These are phyloP conservation scores for Caenorhabditis sp. DNA, from an alignment of 2,888 invertebrate species.

Conservation along the genomic window DNA sequence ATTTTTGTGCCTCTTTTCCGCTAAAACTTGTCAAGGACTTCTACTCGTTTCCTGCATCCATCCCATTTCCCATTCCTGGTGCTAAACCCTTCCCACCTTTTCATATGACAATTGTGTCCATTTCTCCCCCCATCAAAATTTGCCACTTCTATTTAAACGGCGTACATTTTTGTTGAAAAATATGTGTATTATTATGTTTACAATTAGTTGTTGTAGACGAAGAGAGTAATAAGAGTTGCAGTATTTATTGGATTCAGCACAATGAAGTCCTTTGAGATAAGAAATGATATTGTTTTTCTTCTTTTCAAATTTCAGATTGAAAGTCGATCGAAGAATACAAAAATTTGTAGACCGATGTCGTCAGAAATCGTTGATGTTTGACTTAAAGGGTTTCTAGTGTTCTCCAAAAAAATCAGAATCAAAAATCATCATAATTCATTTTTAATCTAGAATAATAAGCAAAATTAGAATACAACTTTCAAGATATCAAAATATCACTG, in stretches of 20 bases:
- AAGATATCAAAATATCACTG: too few species aligned
- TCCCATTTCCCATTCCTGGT: slow-evolving; percentile 40
- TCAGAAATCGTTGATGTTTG: background rate
- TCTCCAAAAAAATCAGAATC: too few species aligned
- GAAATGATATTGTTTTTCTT: background rate
- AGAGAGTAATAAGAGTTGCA: background rate
- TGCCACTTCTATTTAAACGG: slow-evolving; percentile 45
- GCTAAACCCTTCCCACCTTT: slow-evolving; percentile 28
- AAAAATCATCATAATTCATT: too few species aligned
- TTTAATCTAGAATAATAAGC: too few species aligned
- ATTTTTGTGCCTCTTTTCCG: slow-evolving; percentile 17
- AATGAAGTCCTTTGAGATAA: slow-evolving; percentile 40
- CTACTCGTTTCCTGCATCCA: slow-evolving; percentile 7
- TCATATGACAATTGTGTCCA: slow-evolving; percentile 39
- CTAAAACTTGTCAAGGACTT: slow-evolving; percentile 42
- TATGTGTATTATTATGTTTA: slow-evolving; percentile 15
- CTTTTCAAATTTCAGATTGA: background rate
- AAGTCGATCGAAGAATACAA: background rate
- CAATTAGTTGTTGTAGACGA: background rate
- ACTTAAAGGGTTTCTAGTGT: too few species aligned
- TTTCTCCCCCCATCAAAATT: slow-evolving; percentile 23
- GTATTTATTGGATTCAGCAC: slow-evolving; percentile 42
- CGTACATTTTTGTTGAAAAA: slow-evolving; percentile 9
- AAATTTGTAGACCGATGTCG: background rate
- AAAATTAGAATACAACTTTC: too few species aligned